Evolutionary conservation across 1,140 invertebrate genomes (phyloP).

Genomic region (Eumaeus atala): DNA sequence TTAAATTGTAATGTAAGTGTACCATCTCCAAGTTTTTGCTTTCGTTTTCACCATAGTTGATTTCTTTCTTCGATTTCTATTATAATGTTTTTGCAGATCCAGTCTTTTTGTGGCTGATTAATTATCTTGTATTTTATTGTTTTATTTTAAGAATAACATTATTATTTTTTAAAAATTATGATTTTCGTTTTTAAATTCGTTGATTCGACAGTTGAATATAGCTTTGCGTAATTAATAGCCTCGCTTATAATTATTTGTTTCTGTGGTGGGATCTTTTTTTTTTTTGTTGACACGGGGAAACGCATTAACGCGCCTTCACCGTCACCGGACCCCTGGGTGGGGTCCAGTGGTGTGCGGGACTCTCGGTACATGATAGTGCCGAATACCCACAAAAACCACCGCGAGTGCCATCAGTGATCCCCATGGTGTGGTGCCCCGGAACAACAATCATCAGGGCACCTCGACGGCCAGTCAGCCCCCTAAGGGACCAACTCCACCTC

Average conservation of each 20-base stretch:
- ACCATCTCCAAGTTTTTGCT: conserved; percentile 9
- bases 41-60: conserved; percentile 13
- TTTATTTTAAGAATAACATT: conserved; percentile 9
- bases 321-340: too few species aligned
- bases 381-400: too few species aligned
- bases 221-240: conserved; percentile 13
- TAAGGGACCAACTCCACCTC: too few species aligned
- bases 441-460: too few species aligned
- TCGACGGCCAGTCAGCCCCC: too few species aligned
- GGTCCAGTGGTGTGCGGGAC: too few species aligned
- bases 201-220: conserved; percentile 5
- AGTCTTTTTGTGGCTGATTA: conserved; percentile 21
- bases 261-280: neutral
- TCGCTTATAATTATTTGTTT: neutral
- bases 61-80: conserved; percentile 22
- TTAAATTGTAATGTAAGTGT: conserved; percentile 13
- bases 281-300: too few species aligned
- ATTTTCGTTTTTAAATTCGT: conserved; percentile 15
- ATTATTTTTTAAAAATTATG: conserved; percentile 3
- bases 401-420: too few species aligned
- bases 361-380: too few species aligned
- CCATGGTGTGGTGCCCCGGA: too few species aligned
- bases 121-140: too few species aligned
- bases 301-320: too few species aligned
- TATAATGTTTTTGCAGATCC: conserved; percentile 19